A percentile compares a stretch with the other conserved stretches of the same genome.
Evolutionary conservation across 2,888 invertebrate species (phyloP).

Genomic region (Tethea ocularis): DNA sequence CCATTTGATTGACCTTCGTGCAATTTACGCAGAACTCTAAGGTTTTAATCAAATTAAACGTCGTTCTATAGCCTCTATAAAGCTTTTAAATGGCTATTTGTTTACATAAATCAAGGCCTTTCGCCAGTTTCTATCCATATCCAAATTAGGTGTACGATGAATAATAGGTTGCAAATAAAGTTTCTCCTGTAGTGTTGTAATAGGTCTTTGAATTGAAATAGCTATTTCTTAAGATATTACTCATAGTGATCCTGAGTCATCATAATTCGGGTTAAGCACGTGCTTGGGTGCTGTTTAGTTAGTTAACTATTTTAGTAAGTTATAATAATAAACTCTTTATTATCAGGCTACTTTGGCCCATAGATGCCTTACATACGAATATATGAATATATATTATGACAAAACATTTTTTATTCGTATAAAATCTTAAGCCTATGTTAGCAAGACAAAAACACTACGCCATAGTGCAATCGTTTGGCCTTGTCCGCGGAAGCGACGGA

Average conservation of each 20-base stretch:
- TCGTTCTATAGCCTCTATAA: background rate
- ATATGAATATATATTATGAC: no score
- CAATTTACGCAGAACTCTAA: background rate
- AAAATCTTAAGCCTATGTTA: no score
- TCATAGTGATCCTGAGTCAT: background rate
- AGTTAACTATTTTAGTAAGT: background rate
- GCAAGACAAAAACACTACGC: no score
- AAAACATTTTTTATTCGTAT: no score
- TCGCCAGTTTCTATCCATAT: conserved; percentile 1
- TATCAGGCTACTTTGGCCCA: no score
- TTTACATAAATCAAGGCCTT: conserved; percentile 2
- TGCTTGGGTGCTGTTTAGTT: background rate
- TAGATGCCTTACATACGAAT: no score
- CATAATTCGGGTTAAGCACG: background rate
- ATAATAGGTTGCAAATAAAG: background rate
- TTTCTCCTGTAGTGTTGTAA: background rate
- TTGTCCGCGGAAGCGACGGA: no score
- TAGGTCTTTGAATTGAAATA: background rate
- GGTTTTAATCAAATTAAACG: background rate
- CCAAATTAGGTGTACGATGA: conserved; percentile 1
- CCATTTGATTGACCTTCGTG: background rate
- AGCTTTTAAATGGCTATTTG: background rate
- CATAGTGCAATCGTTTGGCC: no score
- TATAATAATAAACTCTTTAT: no score
- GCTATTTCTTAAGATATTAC: background rate